phyloP scores from a whole-genome alignment of 2,888 invertebrate species.

The Thereva nobilitata region DNA sequence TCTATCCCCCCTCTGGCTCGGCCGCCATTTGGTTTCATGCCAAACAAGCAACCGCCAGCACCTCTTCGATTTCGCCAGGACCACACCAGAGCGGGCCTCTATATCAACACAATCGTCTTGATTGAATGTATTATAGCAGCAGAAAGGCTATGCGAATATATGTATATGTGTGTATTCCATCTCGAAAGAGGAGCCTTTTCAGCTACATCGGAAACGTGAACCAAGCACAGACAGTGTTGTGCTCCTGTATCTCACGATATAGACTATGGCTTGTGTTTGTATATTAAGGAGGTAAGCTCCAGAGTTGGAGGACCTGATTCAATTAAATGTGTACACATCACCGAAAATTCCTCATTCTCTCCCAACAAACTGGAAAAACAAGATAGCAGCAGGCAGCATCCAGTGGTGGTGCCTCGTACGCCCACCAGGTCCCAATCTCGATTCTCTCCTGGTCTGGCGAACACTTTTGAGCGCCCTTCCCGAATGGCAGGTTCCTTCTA shows the following conservation, averaged over 20 bases:
- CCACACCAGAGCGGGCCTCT: slow-evolving; percentile 33
- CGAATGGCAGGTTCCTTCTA: slow-evolving; percentile 8
- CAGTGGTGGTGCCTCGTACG: slow-evolving; percentile 1
- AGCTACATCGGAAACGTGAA: slow-evolving; percentile 15
- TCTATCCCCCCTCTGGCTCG: slow-evolving; percentile 4
- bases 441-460: slow-evolving; percentile 16
- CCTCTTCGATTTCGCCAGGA: slow-evolving; percentile 29
- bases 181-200: slow-evolving; percentile 6
- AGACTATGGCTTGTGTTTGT: slow-evolving; percentile 33
- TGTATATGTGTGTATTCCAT: not conserved
- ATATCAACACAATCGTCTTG: slow-evolving; percentile 39
- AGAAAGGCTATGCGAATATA: not conserved
- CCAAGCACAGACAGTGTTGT: slow-evolving; percentile 16
- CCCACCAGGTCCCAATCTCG: slow-evolving; percentile 6
- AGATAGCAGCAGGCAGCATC: slow-evolving; percentile 27
- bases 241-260: slow-evolving; percentile 23
- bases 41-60: slow-evolving; percentile 17
- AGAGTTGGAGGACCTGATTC: slow-evolving; percentile 38
- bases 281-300: slow-evolving; percentile 33
- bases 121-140: slow-evolving; percentile 35
- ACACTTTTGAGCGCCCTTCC: slow-evolving; percentile 35
- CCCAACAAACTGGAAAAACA: slow-evolving; percentile 31
- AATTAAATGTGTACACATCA: slow-evolving; percentile 38
- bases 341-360: slow-evolving; percentile 31
- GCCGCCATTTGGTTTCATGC: not conserved